Conservation (phyloP, 2,888 invertebrate species). For the Leptinotarsa rubiginosa region DNA sequence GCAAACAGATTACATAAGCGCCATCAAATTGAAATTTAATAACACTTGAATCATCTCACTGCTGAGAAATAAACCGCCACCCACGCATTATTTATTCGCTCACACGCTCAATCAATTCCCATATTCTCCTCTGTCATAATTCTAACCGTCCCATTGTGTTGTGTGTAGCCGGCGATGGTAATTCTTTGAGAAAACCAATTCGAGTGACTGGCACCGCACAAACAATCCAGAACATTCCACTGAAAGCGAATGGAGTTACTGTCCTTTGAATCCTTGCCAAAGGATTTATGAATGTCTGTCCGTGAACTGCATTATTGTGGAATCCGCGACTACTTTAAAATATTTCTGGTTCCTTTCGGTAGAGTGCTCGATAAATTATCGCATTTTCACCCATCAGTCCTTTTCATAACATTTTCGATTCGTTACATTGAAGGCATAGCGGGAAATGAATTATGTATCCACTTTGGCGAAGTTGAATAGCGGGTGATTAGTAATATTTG, state of each 20-base stretch:
- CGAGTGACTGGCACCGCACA: background rate
- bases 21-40: no score
- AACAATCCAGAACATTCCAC: constrained; percentile 9
- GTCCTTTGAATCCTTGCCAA: constrained; percentile 22
- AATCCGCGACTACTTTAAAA: constrained; percentile 26
- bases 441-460: background rate
- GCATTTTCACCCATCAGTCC: background rate
- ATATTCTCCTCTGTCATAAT: background rate
- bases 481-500: background rate
- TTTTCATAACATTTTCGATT: background rate
- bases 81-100: background rate
- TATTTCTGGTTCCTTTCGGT: constrained; percentile 30
- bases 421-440: background rate
- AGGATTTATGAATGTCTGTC: constrained; percentile 26
- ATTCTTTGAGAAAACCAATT: constrained; percentile 8
- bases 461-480: background rate
- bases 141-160: constrained; percentile 4
- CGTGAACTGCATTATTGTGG: constrained; percentile 26
- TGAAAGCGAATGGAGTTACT: constrained; percentile 6
- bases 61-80: background rate
- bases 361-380: constrained; percentile 23
- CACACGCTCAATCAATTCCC: background rate
- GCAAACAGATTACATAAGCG: no score
- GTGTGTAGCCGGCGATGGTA: background rate
- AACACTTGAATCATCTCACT: no score